These are phyloP conservation scores for Standfussiana lucernea DNA, from an alignment of 2,888 invertebrate genomes.

Conservation along the genomic window DNA sequence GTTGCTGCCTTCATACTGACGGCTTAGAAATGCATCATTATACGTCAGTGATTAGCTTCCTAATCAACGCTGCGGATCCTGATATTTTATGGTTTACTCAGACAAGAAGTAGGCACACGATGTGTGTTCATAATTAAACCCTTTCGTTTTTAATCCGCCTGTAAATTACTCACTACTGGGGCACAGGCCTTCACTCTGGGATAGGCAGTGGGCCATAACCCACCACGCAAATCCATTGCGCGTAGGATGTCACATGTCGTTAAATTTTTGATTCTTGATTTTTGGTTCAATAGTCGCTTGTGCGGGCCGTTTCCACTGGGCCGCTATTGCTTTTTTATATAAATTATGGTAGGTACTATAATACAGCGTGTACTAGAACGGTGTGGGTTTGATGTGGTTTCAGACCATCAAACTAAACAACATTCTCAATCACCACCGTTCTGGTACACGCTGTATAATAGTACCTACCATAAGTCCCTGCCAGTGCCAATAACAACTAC, in stretches of 20 bases:
- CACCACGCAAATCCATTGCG: background rate
- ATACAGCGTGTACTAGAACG: background rate
- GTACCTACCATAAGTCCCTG: background rate
- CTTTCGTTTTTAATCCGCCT: background rate
- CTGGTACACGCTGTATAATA: background rate
- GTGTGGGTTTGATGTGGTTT: too few relatives aligned
- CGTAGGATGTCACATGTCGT: background rate
- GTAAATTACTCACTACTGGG: background rate
- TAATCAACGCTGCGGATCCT: background rate
- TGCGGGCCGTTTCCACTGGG: background rate
- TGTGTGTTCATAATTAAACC: background rate
- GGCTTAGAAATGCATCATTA: slow-evolving; percentile 25
- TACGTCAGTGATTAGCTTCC: background rate
- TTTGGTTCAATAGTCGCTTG: too few relatives aligned
- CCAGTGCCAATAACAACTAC: background rate
- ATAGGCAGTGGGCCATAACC: background rate
- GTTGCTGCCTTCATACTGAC: slow-evolving; percentile 52
- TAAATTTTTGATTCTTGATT: too few relatives aligned
- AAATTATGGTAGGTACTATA: too few relatives aligned
- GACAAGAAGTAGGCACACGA: background rate
- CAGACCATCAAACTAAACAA: too few relatives aligned
- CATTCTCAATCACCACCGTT: too few relatives aligned
- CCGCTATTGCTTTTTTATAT: background rate
- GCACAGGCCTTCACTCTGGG: background rate
- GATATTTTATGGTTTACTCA: background rate